Conservation (phyloP, 2,888 invertebrate genomes). For the Ophioninae sp. region DNA sequence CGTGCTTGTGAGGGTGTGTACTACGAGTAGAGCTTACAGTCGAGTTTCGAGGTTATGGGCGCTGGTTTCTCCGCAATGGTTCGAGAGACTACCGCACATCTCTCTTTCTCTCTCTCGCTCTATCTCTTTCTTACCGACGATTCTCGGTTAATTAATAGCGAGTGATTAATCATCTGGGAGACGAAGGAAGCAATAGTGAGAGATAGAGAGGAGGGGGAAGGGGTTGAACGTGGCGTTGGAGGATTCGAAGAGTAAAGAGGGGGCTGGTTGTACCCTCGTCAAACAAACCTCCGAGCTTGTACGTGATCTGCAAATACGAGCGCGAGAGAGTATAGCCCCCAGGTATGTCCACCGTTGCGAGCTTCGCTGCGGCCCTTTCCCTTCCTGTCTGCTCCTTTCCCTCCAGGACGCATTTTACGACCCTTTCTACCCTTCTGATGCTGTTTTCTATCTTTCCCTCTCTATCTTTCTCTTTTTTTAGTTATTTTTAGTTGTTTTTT, state of each 20-base stretch:
- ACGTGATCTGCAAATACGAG: slow-evolving; percentile 76
- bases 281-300: slow-evolving; percentile 75
- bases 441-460: background rate
- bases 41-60: slow-evolving; percentile 26
- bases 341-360: slow-evolving; percentile 50
- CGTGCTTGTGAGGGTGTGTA: background rate
- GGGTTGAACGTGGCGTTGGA: slow-evolving; percentile 13
- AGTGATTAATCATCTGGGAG: slow-evolving; percentile 77
- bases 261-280: slow-evolving; percentile 73
- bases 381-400: slow-evolving; percentile 16
- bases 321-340: slow-evolving; percentile 47
- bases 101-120: background rate
- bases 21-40: background rate
- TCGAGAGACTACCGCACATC: slow-evolving; percentile 32
- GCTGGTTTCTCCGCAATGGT: slow-evolving; percentile 37
- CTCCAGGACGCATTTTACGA: background rate
- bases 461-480: background rate
- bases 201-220: slow-evolving; percentile 13
- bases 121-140: slow-evolving; percentile 57
- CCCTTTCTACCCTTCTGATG: slow-evolving; percentile 3
- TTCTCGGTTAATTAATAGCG: slow-evolving; percentile 78
- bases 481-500: background rate
- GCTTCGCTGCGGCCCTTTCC: slow-evolving; percentile 53
- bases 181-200: slow-evolving; percentile 36
- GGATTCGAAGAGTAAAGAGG: background rate